Evolutionary conservation across 1,140 invertebrate genomes (phyloP).

Genomic region (Heliconius eleuchia): DNA sequence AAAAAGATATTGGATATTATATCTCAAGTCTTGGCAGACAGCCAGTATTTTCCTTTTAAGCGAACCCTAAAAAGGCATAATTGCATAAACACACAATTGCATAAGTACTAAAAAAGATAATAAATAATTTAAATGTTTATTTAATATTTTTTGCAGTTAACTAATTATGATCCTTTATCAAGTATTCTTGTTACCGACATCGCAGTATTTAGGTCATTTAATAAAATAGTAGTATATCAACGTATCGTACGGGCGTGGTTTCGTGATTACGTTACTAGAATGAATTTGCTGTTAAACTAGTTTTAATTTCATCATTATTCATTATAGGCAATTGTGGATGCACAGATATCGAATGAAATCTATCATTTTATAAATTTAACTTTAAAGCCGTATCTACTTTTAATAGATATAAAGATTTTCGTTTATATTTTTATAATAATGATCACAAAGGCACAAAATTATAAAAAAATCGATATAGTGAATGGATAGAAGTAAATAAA

Average conservation of each 20-base stretch:
- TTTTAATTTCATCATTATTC: conserved; percentile 23
- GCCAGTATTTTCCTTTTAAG: no score
- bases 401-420: no score
- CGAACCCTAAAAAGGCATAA: neutral
- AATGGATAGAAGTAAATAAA: no score
- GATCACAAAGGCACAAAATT: no score
- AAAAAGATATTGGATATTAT: no score
- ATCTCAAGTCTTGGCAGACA: no score
- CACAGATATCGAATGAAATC: neutral
- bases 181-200: neutral
- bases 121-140: neutral
- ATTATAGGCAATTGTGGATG: neutral
- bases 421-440: no score
- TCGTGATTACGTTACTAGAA: conserved; percentile 6
- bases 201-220: conserved; percentile 15
- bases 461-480: no score
- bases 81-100: neutral
- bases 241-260: conserved; percentile 23
- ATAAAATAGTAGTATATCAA: conserved; percentile 26
- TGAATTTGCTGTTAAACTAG: neutral
- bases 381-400: no score
- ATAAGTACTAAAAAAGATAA: neutral
- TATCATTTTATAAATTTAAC: no score
- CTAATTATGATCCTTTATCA: neutral
- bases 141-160: neutral